These are phyloP conservation scores for Myiopsitta monachus DNA, from an alignment of 2,113 vertebrate genomes.

Conservation along the genomic window DNA sequence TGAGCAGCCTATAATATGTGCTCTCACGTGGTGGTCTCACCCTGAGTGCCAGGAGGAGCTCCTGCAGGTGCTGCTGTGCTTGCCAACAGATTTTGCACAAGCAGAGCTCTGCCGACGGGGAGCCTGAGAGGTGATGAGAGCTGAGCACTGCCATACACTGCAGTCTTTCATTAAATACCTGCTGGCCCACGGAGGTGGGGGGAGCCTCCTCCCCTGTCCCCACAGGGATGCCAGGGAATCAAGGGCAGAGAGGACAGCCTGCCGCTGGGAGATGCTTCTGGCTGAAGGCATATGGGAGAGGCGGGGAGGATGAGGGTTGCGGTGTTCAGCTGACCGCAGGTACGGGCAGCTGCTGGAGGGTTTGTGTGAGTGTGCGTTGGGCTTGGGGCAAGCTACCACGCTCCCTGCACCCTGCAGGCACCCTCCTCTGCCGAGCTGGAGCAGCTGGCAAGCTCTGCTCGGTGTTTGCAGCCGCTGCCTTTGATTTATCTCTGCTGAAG, in stretches of 20 bases:
- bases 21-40: fast-evolving
- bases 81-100: neutral
- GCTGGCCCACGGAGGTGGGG: fast-evolving
- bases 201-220: fast-evolving
- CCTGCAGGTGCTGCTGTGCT: fast-evolving
- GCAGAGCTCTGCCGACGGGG: neutral
- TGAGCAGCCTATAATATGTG: fast-evolving
- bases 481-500: neutral
- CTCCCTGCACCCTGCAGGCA: neutral
- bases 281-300: neutral
- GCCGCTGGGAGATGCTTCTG: neutral
- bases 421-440: fast-evolving
- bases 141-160: neutral
- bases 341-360: fast-evolving
- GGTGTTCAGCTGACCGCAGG: fast-evolving
- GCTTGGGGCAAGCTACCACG: fast-evolving
- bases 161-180: neutral
- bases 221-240: neutral
- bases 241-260: neutral
- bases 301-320: fast-evolving
- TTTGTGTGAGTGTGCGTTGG: fast-evolving
- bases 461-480: neutral
- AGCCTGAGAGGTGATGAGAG: neutral
- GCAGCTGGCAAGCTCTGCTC: neutral
- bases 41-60: neutral